Conservation (phyloP, 1,140 invertebrate genomes). For the Hyphantria cunea region DNA sequence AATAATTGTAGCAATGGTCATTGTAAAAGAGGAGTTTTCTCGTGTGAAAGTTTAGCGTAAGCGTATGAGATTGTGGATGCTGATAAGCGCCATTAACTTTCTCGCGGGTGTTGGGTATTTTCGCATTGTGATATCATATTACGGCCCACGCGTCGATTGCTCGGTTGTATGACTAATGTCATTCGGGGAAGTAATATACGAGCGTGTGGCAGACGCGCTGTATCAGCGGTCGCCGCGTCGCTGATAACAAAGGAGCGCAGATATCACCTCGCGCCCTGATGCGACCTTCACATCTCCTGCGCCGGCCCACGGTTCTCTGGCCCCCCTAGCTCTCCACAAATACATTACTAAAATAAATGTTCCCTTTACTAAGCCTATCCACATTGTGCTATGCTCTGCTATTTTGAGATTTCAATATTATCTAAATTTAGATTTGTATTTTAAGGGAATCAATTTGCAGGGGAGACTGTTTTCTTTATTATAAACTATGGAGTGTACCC, state of each 20-base stretch:
- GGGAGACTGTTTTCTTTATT: slow-evolving; percentile 55
- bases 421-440: slow-evolving; percentile 76
- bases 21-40: slow-evolving; percentile 67
- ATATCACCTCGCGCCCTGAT: slow-evolving; percentile 46
- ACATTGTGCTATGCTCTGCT: slow-evolving; percentile 51
- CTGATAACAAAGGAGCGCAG: slow-evolving; percentile 79
- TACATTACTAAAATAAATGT: slow-evolving; percentile 37
- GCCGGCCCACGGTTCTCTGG: slow-evolving; percentile 27
- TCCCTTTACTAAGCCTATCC: slow-evolving; percentile 40
- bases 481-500: slow-evolving; percentile 37
- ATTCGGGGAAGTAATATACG: slow-evolving; percentile 77
- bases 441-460: slow-evolving; percentile 59
- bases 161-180: slow-evolving; percentile 79
- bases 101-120: slow-evolving; percentile 82
- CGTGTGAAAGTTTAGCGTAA: slow-evolving; percentile 81
- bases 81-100: slow-evolving; percentile 83
- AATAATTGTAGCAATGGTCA: slow-evolving; percentile 46
- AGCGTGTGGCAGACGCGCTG: slow-evolving; percentile 61
- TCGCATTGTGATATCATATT: slow-evolving; percentile 83
- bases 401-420: slow-evolving; percentile 76
- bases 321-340: slow-evolving; percentile 32
- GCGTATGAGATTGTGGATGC: slow-evolving; percentile 81
- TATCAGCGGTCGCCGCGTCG: slow-evolving; percentile 58
- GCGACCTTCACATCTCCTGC: slow-evolving; percentile 30
- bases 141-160: slow-evolving; percentile 79